Evolutionary conservation across 2,797 vertebrate species (phyloP).

Genomic region (Euphonia xanthogaster): DNA sequence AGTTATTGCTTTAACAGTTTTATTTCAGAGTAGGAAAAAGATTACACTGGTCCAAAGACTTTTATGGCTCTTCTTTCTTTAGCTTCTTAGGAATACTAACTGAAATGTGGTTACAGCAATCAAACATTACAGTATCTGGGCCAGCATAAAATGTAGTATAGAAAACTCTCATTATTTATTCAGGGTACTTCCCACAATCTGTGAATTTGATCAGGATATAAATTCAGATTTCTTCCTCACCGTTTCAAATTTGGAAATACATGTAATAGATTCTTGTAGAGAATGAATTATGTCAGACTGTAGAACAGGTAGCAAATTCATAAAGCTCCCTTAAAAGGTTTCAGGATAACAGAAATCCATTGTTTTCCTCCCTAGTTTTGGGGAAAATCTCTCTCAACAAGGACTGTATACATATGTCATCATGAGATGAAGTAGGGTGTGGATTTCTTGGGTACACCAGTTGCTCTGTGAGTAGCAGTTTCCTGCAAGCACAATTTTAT

Average conservation of each 20-base stretch:
- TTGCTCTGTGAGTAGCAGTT: neutral
- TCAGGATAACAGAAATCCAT: neutral
- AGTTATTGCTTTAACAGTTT: neutral
- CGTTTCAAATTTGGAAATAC: neutral
- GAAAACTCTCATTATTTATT: conserved; percentile 29
- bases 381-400: neutral
- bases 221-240: conserved; percentile 19
- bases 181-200: neutral
- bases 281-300: neutral
- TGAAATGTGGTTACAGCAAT: conserved; percentile 3
- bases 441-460: neutral
- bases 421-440: neutral
- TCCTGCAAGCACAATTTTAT: neutral
- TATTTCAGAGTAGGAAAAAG: neutral
- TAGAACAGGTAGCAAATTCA: neutral
- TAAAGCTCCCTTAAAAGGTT: neutral
- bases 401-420: neutral
- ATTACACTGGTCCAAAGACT: neutral
- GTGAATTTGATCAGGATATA: neutral
- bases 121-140: neutral
- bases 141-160: neutral
- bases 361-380: neutral
- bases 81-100: neutral
- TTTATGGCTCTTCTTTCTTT: neutral
- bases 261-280: neutral